Evolutionary conservation across 2,888 invertebrate genomes (phyloP).

Genomic region (Eumerus sabulonum): DNA sequence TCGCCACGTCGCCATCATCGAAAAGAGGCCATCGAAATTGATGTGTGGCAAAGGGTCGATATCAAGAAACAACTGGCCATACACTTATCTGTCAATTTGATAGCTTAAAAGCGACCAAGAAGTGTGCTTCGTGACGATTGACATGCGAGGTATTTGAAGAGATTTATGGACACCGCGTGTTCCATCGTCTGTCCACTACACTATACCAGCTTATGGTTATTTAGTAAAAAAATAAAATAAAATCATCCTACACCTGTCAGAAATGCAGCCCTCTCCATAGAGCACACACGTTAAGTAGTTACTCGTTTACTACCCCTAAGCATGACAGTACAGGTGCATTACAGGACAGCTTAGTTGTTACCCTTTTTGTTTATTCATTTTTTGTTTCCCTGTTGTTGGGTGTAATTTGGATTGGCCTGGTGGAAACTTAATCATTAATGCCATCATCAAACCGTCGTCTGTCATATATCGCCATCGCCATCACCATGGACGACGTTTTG

Average conservation of each 20-base stretch:
- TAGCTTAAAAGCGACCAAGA: constrained; percentile 7
- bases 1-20: constrained; percentile 46
- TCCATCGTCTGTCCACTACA: too few relatives aligned
- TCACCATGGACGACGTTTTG: constrained; percentile 65
- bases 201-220: too few relatives aligned
- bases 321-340: constrained; percentile 42
- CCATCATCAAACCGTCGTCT: constrained; percentile 58
- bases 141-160: constrained; percentile 37
- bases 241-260: constrained; percentile 65
- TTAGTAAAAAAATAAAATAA: too few relatives aligned
- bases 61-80: too few relatives aligned
- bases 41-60: too few relatives aligned
- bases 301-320: constrained; percentile 56
- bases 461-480: too few relatives aligned
- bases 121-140: constrained; percentile 39
- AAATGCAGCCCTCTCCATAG: constrained; percentile 37
- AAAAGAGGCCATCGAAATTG: too few relatives aligned
- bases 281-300: constrained; percentile 49
- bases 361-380: constrained; percentile 22
- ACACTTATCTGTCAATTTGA: constrained; percentile 47
- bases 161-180: constrained; percentile 59
- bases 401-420: constrained; percentile 48
- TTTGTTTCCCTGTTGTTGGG: neutral
- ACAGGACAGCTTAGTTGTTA: constrained; percentile 11
- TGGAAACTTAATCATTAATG: constrained; percentile 58